Base-by-base conservation (phyloP, 2,113 vertebrate genomes). In the Hippocampus mohnikei region DNA sequence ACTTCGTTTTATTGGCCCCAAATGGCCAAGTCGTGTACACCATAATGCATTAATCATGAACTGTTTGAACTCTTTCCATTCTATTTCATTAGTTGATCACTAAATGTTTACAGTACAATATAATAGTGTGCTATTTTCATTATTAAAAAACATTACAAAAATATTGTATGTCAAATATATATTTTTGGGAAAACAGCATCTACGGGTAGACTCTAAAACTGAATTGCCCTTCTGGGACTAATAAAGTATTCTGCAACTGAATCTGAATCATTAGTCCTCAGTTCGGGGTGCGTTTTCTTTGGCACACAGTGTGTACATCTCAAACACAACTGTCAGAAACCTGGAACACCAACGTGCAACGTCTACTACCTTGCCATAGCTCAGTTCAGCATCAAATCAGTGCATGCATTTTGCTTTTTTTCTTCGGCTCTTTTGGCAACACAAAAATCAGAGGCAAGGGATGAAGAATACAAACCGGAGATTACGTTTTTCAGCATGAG, bases 171-270 rank as follows among this genome's bases (percentile, higher is more conserved):
- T 44, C 12, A 44, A 12, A 44, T 13, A 12, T 44, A 44, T 18
- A 48, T 18, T 48, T 44, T 42, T 44, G 13, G 42, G 42, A 48
- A 48, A 25, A 25, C 25, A 58, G 23, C 27, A 58, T 58, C 12
- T 13, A 58, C 12, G 11, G 25, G 23, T 13, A 6, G 23, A 60
- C 58, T 9, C 1, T 33, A 60, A 60, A 60, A 60, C 13, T 29
- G 25, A 59, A 33, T 8, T 16, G 27, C 27, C 27, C 27, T 60
- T 33, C 6, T 60, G 58, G 16, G 58, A 60, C 15, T 33, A 33
- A 60, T 33, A 60, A 60, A 60, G 16, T 60, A 60, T 60, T 33
- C 15, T 58, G 55, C 27, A 58, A 27, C 55, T 60, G 58, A 60
- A 59, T 59, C 25, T 16, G 13, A 59, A 60, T 29, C 58, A 60